A percentile compares a stretch with the other conserved stretches of the same genome.
Evolutionary conservation across 2,888 invertebrate species (phyloP).

Genomic region (Callyntrura guangdongensis): DNA sequence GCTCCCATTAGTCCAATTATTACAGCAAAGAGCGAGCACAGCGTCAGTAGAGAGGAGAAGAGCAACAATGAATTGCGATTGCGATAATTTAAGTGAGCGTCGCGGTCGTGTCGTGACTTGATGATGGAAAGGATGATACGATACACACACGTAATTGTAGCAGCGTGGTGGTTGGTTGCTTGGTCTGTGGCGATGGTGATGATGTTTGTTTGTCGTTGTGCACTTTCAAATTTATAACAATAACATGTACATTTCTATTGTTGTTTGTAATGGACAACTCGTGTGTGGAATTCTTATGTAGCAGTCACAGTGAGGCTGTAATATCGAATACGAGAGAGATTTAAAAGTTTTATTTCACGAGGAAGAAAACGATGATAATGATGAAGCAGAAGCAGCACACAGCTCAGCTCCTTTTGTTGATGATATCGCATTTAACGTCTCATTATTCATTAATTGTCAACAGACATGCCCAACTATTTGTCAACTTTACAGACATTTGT

Average conservation of each 20-base stretch:
- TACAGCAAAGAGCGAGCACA: conserved; percentile 26
- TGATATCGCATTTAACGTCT: conserved; percentile 61
- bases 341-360: conserved; percentile 38
- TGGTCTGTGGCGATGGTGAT: conserved; percentile 53
- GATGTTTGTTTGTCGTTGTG: conserved; percentile 57
- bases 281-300: conserved; percentile 61
- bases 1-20: conserved; percentile 61
- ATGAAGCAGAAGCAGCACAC: conserved; percentile 2
- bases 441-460: conserved; percentile 76
- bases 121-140: conserved; percentile 58
- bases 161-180: conserved; percentile 39
- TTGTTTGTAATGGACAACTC: conserved; percentile 63
- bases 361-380: background rate
- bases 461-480: conserved; percentile 74
- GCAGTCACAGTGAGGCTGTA: background rate
- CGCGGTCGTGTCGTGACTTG: conserved; percentile 48
- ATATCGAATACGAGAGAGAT: background rate
- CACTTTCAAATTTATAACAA: conserved; percentile 68
- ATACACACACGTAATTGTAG: conserved; percentile 35
- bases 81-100: conserved; percentile 49
- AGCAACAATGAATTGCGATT: conserved; percentile 48
- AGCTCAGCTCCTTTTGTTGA: conserved; percentile 30
- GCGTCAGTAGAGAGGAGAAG: background rate
- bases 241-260: conserved; percentile 61
- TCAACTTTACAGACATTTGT: conserved; percentile 61